These are phyloP conservation scores for Cacoxenus indagator DNA, from an alignment of 2,888 invertebrate genomes.

Conservation along the genomic window DNA sequence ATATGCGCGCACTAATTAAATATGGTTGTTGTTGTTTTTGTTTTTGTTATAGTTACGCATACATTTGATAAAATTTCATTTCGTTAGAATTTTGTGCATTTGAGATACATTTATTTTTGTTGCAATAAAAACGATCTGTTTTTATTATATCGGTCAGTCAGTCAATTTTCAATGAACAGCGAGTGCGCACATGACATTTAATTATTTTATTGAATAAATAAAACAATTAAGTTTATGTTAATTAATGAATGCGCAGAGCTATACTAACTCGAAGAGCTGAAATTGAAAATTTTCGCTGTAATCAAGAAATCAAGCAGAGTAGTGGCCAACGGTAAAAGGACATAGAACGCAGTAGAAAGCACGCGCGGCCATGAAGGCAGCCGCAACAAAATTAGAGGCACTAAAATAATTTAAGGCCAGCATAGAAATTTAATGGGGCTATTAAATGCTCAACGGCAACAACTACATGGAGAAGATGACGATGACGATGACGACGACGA, in stretches of 20 bases:
- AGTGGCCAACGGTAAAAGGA: background rate
- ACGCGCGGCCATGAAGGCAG: background rate
- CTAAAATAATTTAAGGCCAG: slow-evolving; percentile 50
- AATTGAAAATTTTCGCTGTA: slow-evolving; percentile 3
- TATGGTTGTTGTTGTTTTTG: background rate
- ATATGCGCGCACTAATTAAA: slow-evolving; percentile 14
- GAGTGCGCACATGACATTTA: slow-evolving; percentile 58
- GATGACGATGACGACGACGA: too few species aligned
- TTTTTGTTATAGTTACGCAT: background rate
- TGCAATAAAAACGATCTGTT: slow-evolving; percentile 60
- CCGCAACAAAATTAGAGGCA: slow-evolving; percentile 21
- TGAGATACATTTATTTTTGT: background rate
- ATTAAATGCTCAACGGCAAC: slow-evolving; percentile 52
- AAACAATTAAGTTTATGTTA: slow-evolving; percentile 65
- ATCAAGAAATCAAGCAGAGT: slow-evolving; percentile 23
- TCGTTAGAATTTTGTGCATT: background rate
- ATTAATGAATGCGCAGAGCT: slow-evolving; percentile 43
- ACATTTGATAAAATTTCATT: background rate
- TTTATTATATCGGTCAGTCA: slow-evolving; percentile 55
- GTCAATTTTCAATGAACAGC: background rate
- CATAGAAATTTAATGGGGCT: slow-evolving; percentile 65
- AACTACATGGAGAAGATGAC: too few species aligned
- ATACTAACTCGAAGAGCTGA: slow-evolving; percentile 11
- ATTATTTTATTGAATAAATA: slow-evolving; percentile 66
- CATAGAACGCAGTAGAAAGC: background rate